Evolutionary conservation across 1,140 invertebrate species (phyloP), one percentile per base, ranked within the genome.

Genomic region (Zaprionus davidi): DNA sequence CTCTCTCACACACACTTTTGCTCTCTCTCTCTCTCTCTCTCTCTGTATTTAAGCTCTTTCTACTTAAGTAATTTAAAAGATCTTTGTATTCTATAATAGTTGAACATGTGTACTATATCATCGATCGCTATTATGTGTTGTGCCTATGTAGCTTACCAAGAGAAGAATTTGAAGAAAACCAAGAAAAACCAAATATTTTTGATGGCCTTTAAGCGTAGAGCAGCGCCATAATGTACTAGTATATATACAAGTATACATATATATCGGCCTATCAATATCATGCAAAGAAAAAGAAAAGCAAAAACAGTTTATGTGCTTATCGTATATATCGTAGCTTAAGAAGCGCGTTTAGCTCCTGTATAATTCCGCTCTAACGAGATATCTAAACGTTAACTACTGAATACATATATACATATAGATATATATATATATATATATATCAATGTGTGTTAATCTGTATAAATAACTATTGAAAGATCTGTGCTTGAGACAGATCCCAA

Each of bases 61-160:
- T 44, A 44, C 55, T 66, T 56, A 46, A 7, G 63, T 57, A 72
- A 55, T 57, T 12, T 46, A 62, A 72, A 71, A 17, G 41, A 46
- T 46, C 41, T 46, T 46, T 22, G 22, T 22, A 53, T 56, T 60
- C 20, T 57, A 63, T 63, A 77, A 67, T 73, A 72, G 57, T 72
- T 63, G 31, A 76, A 67, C 53, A 66, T 62, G 62, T 76, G 69
- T 68, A 67, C 22, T 67, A 73, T 77, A 77, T 68, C 69, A 51
- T 41, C 28, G 46, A 77, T 73, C 71, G 59, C 75, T 63, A 63
- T 68, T 67, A 67, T 77, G 71, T 77, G 75, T 77, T 77, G 75
- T 77, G 75, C 71, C 75, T 77, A 77, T 58, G 41, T 73, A 77
- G 71, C 71, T 77, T 57, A 72, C 70, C 68, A 72, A 64, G 49